phyloP scores from a whole-genome alignment of 2,797 vertebrate species.

The Pipistrellus kuhlii region DNA sequence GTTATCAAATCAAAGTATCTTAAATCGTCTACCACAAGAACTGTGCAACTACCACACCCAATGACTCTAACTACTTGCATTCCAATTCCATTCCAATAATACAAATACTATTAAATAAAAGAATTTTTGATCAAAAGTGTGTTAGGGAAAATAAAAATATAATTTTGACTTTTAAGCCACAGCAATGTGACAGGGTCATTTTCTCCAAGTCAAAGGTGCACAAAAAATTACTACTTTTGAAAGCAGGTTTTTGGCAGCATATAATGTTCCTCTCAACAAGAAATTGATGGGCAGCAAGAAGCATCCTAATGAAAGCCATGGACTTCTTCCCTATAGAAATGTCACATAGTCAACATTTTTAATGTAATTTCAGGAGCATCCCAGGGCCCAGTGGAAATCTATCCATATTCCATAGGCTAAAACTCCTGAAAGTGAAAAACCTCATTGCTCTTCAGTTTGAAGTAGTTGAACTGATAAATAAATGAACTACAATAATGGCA shows the following conservation, averaged over 20 bases:
- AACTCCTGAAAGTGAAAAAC: constrained; percentile 21
- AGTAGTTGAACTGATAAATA: constrained; percentile 23
- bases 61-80: too few species aligned
- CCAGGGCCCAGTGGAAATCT: not conserved
- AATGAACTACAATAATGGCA: constrained; percentile 23
- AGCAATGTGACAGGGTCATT: constrained; percentile 26
- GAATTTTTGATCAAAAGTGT: constrained; percentile 21
- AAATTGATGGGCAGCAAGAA: not conserved
- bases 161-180: not conserved
- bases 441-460: not conserved
- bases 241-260: constrained; percentile 5
- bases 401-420: not conserved
- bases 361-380: constrained; percentile 7
- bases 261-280: not conserved
- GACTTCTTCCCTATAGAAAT: not conserved
- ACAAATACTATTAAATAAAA: constrained; percentile 62
- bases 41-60: not conserved
- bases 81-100: too few species aligned
- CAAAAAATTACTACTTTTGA: constrained; percentile 35
- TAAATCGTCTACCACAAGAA: constrained; percentile 39
- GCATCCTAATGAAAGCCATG: not conserved
- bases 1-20: constrained; percentile 64
- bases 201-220: constrained; percentile 41
- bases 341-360: not conserved
- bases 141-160: constrained; percentile 24